Conservation (phyloP, 2,888 invertebrate genomes). For the Augochlorella aurata region DNA sequence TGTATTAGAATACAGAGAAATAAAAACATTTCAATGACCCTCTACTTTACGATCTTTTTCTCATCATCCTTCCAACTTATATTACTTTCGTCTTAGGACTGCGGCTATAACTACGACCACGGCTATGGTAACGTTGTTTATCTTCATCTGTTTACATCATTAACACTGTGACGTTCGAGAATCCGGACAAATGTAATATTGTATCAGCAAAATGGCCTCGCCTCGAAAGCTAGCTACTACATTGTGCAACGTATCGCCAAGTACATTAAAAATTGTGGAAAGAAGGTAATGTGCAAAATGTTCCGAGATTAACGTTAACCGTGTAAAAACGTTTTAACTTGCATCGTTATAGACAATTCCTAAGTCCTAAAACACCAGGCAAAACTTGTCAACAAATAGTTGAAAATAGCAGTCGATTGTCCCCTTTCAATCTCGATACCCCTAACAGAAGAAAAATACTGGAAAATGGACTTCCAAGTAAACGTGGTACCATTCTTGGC, state of each 20-base stretch:
- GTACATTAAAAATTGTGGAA: conserved; percentile 25
- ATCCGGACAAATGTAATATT: not conserved
- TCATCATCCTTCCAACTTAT: not conserved
- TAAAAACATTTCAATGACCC: conserved; percentile 76
- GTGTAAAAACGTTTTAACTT: not conserved
- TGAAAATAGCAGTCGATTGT: conserved; percentile 54
- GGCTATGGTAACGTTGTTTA: no score
- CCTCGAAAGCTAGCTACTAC: conserved; percentile 51
- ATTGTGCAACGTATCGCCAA: conserved; percentile 51
- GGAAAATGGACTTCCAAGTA: conserved; percentile 69
- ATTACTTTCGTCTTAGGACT: not conserved
- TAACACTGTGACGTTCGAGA: not conserved
- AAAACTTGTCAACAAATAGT: conserved; percentile 38
- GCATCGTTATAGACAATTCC: conserved; percentile 55
- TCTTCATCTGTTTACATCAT: not conserved
- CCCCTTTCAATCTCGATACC: conserved; percentile 77
- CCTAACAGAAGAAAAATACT: conserved; percentile 76
- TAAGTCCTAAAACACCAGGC: conserved; percentile 68
- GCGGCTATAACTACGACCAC: no score
- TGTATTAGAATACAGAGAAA: conserved; percentile 73
- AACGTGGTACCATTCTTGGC: conserved; percentile 75
- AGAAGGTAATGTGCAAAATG: conserved; percentile 41
- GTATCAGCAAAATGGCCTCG: conserved; percentile 53
- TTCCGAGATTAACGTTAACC: not conserved
- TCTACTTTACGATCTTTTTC: conserved; percentile 42